phyloP scores from a whole-genome alignment of 2,888 invertebrate genomes.

The Ichneumoninae sp. region DNA sequence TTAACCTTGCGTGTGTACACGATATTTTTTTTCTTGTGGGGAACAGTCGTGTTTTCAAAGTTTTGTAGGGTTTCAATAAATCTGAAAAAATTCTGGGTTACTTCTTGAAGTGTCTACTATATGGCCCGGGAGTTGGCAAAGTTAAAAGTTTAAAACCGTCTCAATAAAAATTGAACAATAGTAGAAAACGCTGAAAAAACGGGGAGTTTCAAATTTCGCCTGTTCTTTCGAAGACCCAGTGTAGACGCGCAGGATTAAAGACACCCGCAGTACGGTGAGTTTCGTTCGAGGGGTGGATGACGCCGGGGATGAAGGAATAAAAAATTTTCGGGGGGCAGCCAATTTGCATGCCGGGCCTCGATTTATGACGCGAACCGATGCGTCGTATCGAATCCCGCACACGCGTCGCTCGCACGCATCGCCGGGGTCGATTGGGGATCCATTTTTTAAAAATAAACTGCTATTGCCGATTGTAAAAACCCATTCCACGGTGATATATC shows the following conservation, averaged over 20 bases:
- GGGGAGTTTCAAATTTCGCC: too few relatives aligned
- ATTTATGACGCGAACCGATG: constrained; percentile 66
- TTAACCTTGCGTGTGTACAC: background rate
- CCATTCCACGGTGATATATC: constrained; percentile 30
- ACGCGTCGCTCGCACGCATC: constrained; percentile 46
- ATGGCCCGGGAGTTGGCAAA: too few relatives aligned
- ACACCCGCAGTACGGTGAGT: constrained; percentile 7
- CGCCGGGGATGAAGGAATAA: constrained; percentile 35
- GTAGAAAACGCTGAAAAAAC: too few relatives aligned
- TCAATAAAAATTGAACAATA: too few relatives aligned
- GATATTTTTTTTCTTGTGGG: too few relatives aligned
- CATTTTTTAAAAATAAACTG: constrained; percentile 44
- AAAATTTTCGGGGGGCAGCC: constrained; percentile 44
- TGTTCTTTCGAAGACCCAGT: too few relatives aligned
- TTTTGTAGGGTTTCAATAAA: too few relatives aligned
- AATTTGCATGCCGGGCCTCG: constrained; percentile 64
- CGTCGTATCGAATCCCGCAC: constrained; percentile 59
- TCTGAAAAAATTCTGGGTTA: too few relatives aligned
- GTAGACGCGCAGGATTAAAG: background rate
- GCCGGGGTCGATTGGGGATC: constrained; percentile 28
- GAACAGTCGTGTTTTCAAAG: too few relatives aligned
- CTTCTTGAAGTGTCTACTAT: too few relatives aligned
- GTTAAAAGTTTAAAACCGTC: too few relatives aligned
- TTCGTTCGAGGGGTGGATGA: constrained; percentile 42
- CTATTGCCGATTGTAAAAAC: background rate